Evolutionary conservation across 1,140 invertebrate species (phyloP).

Genomic region (Lepidostoma basale): DNA sequence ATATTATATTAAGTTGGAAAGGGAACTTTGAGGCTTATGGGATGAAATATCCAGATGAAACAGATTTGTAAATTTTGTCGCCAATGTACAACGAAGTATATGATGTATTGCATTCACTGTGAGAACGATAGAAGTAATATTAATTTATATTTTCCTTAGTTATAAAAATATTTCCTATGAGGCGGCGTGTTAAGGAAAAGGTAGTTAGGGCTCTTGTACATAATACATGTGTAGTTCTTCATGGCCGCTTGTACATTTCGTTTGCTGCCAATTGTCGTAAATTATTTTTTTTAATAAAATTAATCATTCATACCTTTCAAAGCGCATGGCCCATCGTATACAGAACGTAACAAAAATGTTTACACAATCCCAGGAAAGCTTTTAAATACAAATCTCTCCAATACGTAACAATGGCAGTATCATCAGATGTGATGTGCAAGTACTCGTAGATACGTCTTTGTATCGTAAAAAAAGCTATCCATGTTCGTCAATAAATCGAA

Average conservation of each 20-base stretch:
- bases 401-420: too few relatives aligned
- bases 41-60: background rate
- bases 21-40: slow-evolving; percentile 6
- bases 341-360: too few relatives aligned
- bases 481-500: too few relatives aligned
- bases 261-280: background rate
- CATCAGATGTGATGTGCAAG: too few relatives aligned
- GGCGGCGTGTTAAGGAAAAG: too few relatives aligned
- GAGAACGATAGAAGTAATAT: background rate
- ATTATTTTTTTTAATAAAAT: slow-evolving; percentile 5
- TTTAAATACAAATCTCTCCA: too few relatives aligned
- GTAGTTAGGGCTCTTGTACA: slow-evolving; percentile 2
- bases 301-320: background rate
- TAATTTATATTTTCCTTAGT: slow-evolving; percentile 1
- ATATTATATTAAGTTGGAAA: too few relatives aligned
- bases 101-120: background rate
- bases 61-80: background rate
- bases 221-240: slow-evolving; percentile 2
- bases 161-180: too few relatives aligned
- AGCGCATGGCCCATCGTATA: too few relatives aligned
- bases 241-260: background rate
- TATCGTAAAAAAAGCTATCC: too few relatives aligned
- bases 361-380: too few relatives aligned
- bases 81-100: slow-evolving; percentile 16
- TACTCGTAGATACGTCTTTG: too few relatives aligned